These are phyloP conservation scores for Nyctalus aviator DNA, from an alignment of 2,797 vertebrate species.

Conservation along the genomic window DNA sequence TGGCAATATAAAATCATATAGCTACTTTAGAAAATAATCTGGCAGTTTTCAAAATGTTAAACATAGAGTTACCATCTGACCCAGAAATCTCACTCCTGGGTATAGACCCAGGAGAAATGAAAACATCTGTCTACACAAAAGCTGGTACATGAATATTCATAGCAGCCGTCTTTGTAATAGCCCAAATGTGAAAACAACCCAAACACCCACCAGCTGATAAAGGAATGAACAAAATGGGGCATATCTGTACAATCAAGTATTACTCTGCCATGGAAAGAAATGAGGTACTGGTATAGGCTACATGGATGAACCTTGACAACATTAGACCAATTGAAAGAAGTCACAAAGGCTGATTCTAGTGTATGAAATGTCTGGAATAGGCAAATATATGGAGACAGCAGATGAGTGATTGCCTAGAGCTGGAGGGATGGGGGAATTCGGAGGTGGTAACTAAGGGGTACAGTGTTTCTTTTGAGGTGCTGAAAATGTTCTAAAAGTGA, in stretches of 20 bases:
- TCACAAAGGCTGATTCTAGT: neutral
- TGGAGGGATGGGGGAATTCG: neutral
- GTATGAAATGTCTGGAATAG: neutral
- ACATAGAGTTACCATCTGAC: neutral
- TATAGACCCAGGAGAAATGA: neutral
- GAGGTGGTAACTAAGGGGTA: neutral
- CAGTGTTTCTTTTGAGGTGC: neutral
- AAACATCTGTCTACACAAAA: neutral
- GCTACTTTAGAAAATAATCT: neutral
- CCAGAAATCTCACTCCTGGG: neutral
- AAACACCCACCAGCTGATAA: neutral
- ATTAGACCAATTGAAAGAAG: neutral
- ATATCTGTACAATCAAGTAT: neutral
- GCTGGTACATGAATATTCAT: neutral
- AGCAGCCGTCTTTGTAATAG: neutral
- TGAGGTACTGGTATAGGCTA: neutral
- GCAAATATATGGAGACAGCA: neutral
- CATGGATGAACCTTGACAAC: neutral
- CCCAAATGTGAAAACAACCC: neutral
- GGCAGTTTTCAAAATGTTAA: slow-evolving; percentile 35
- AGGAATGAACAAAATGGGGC: neutral
- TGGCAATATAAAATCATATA: neutral
- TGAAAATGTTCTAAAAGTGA: slow-evolving; percentile 10
- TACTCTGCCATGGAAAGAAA: neutral
- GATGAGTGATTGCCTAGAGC: neutral